Conservation (phyloP, 2,113 vertebrate genomes). For the Amphilophus citrinellus region DNA sequence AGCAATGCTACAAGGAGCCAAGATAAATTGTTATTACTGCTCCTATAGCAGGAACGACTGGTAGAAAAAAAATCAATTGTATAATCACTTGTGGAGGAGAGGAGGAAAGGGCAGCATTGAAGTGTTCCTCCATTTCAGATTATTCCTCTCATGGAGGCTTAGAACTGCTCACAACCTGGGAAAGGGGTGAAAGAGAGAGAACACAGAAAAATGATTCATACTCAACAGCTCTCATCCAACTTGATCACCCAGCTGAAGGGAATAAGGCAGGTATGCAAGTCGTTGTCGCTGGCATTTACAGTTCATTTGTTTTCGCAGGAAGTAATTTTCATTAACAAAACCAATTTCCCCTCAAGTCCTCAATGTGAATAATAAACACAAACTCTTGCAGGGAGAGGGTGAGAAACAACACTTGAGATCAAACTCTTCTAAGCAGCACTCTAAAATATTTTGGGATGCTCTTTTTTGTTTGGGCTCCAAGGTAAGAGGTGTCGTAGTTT, state of each 20-base stretch:
- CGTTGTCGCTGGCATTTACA: conserved; percentile 60
- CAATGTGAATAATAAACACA: conserved; percentile 69
- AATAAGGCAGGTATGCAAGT: conserved; percentile 43
- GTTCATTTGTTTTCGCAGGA: conserved; percentile 68
- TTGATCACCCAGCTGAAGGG: conserved; percentile 37
- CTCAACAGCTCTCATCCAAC: conserved; percentile 55
- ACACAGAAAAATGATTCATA: conserved; percentile 61
- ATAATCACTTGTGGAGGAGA: conserved; percentile 79
- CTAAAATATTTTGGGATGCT: conserved; percentile 61
- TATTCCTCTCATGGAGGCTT: conserved; percentile 70
- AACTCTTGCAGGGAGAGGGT: conserved; percentile 30
- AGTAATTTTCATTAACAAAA: conserved; percentile 77
- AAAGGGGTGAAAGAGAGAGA: conserved; percentile 50
- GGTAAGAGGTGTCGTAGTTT: conserved; percentile 75
- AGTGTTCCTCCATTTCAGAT: conserved; percentile 75
- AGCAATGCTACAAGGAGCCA: conserved; percentile 81
- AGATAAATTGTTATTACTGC: conserved; percentile 85
- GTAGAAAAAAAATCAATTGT: conserved; percentile 77
- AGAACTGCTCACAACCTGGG: conserved; percentile 29
- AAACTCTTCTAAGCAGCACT: conserved; percentile 39
- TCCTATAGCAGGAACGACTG: conserved; percentile 69
- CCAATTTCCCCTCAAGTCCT: conserved; percentile 64
- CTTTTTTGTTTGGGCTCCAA: conserved; percentile 75
- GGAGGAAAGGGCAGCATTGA: conserved; percentile 77
- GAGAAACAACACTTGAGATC: conserved; percentile 48